These are phyloP conservation scores for Sminthurinus signatus DNA, from an alignment of 1,140 invertebrate genomes.

Conservation along the genomic window DNA sequence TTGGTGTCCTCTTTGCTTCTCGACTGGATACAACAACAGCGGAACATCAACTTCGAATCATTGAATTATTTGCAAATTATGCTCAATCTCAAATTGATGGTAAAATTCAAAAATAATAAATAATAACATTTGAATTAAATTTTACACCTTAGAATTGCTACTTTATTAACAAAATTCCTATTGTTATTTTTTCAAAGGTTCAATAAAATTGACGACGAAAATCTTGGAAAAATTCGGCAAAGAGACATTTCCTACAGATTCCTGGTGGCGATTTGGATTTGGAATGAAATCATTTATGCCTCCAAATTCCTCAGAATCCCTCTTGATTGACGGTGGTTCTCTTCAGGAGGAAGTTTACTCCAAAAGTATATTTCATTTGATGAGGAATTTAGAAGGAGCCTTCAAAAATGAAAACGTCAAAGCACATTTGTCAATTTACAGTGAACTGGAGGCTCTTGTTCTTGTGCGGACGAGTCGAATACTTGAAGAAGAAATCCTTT, in stretches of 20 bases:
- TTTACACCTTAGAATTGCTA: no score
- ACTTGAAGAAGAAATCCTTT: constrained; percentile 2
- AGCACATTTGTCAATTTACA: neutral
- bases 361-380: constrained; percentile 1
- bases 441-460: constrained; percentile 1
- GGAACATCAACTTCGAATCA: neutral
- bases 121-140: no score
- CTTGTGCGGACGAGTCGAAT: neutral
- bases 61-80: constrained; percentile 2
- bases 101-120: no score
- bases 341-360: constrained; percentile 2
- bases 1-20: neutral
- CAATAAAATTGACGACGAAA: neutral
- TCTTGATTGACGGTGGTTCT: neutral
- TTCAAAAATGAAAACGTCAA: neutral
- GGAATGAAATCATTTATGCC: neutral
- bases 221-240: constrained; percentile 1
- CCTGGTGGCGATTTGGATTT: neutral
- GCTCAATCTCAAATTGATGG: neutral
- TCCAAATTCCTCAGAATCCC: neutral
- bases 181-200: no score
- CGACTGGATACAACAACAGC: neutral
- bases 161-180: no score
- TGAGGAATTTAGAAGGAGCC: neutral
- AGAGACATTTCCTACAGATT: neutral